Conservation (phyloP, 2,797 vertebrate species). For the Peromyscus aztecus region DNA sequence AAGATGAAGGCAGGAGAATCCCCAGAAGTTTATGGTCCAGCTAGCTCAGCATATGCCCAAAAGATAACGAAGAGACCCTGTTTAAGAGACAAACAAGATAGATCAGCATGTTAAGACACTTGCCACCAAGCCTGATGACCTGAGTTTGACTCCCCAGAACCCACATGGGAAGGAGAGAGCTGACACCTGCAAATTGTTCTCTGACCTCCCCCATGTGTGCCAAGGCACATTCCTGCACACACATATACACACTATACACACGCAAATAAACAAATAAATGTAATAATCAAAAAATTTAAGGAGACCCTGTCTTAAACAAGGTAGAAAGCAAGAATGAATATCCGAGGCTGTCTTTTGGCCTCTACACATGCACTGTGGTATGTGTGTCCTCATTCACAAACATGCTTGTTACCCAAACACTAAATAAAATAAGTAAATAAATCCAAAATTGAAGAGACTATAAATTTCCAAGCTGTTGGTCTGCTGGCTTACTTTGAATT, state of each 20-base stretch:
- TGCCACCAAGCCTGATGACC: background rate
- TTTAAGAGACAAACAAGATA: background rate
- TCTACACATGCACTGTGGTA: background rate
- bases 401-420: background rate
- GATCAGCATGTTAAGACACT: background rate
- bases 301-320: background rate
- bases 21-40: background rate
- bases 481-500: background rate
- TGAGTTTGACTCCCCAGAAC: background rate
- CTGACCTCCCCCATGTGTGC: background rate
- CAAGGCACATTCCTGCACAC: background rate
- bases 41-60: background rate
- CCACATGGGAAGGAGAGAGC: background rate
- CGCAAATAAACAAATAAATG: background rate
- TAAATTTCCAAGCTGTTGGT: conserved; percentile 25
- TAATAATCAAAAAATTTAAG: background rate
- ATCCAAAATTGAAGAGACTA: conserved; percentile 46
- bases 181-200: background rate
- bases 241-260: too few relatives aligned
- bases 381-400: background rate
- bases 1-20: background rate
- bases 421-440: background rate
- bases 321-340: background rate
- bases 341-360: background rate
- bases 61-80: background rate